A percentile compares a stretch with the other conserved stretches of the same genome.
Evolutionary conservation across 64 coral and sea anemone genomes (phyloP).

Genomic region (Pocillopora damicornis): DNA sequence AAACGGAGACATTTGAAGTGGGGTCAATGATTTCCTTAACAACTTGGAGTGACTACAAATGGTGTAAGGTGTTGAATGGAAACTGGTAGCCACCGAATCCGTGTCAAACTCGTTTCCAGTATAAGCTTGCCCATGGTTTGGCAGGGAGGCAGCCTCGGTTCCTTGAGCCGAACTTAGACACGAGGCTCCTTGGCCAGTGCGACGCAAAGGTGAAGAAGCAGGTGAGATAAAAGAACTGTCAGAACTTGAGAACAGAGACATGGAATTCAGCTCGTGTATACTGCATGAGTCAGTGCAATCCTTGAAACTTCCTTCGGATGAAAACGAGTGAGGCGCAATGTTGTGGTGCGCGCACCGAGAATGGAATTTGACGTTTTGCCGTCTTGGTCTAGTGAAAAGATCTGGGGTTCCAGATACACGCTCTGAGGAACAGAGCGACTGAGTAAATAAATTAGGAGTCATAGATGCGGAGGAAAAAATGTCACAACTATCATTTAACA

Average conservation of each 20-base stretch:
- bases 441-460: conserved; percentile 9
- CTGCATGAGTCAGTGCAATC: neutral
- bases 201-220: neutral
- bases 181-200: neutral
- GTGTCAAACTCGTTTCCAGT: neutral
- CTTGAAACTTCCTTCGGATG: neutral
- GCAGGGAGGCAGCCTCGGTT: neutral
- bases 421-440: neutral
- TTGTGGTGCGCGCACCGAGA: neutral
- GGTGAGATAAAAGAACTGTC: neutral
- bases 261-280: neutral
- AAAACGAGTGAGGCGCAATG: neutral
- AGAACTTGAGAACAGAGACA: conserved; percentile 7
- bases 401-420: neutral
- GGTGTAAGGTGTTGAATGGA: conserved; percentile 2
- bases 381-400: neutral
- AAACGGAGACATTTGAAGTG: conserved; percentile 2
- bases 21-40: neutral
- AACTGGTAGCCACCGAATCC: neutral
- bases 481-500: neutral
- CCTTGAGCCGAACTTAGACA: neutral
- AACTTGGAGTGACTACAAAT: neutral
- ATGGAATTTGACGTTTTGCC: neutral
- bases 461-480: neutral
- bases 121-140: neutral